phyloP scores from a whole-genome alignment of 2,888 invertebrate genomes.

The Lissonota sp. region DNA sequence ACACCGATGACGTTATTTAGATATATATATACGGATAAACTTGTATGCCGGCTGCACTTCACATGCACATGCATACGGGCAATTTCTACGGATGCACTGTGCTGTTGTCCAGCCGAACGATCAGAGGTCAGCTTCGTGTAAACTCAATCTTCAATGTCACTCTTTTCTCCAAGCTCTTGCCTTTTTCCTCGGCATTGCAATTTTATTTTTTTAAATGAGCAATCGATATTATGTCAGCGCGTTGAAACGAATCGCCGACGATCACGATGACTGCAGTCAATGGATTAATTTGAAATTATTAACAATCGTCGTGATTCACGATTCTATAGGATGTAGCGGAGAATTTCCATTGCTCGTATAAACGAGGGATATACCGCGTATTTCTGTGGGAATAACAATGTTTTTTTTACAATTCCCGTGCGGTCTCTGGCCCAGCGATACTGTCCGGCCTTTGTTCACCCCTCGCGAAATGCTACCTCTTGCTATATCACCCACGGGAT shows the following conservation, averaged over 20 bases:
- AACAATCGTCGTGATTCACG: no score
- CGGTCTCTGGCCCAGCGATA: no score
- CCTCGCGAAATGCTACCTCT: neutral
- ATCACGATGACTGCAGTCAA: no score
- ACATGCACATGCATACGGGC: neutral
- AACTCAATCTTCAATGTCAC: conserved; percentile 62
- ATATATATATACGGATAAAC: no score
- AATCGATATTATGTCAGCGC: no score
- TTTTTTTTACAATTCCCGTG: conserved; percentile 33
- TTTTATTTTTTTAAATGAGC: no score
- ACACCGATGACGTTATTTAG: no score
- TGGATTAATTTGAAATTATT: no score
- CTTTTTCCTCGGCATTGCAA: neutral
- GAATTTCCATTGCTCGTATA: conserved; percentile 11
- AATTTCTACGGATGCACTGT: conserved; percentile 58
- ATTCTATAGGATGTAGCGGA: neutral
- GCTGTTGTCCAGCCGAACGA: conserved; percentile 40
- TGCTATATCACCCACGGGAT: conserved; percentile 31
- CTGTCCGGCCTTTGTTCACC: neutral
- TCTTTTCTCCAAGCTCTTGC: conserved; percentile 9
- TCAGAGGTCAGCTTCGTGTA: conserved; percentile 56
- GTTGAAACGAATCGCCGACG: no score
- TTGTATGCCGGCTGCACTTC: no score
- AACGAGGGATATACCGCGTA: no score
- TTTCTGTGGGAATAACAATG: no score